These are phyloP conservation scores for Ariopsis seemanni DNA, from an alignment of 2,113 vertebrate species.

Conservation along the genomic window DNA sequence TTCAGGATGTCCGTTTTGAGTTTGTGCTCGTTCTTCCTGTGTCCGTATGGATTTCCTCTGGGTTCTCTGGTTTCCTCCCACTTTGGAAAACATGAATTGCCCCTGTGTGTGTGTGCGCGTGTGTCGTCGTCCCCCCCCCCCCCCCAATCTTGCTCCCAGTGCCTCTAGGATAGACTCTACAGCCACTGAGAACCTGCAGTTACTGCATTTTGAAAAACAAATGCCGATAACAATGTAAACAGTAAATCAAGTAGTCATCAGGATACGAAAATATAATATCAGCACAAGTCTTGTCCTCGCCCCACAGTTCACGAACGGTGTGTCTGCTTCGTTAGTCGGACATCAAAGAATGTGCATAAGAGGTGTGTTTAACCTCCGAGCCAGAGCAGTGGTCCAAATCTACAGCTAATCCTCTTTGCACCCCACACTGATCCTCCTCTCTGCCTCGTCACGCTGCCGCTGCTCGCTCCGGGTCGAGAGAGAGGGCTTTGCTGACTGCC, in stretches of 20 bases:
- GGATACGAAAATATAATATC: neutral
- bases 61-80: neutral
- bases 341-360: constrained; percentile 54
- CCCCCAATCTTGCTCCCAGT: neutral
- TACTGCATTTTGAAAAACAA: neutral
- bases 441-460: constrained; percentile 17
- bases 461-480: constrained; percentile 31
- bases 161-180: neutral
- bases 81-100: neutral
- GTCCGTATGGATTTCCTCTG: neutral
- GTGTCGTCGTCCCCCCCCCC: too few relatives aligned
- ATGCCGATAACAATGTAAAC: neutral
- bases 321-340: constrained; percentile 30
- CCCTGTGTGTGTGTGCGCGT: neutral
- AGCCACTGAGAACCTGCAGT: neutral
- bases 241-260: neutral
- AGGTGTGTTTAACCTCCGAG: constrained; percentile 43
- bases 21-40: neutral
- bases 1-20: neutral
- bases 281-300: constrained; percentile 25
- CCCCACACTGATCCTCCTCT: constrained; percentile 47
- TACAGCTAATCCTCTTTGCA: constrained; percentile 65
- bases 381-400: constrained; percentile 58
- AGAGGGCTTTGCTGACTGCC: constrained; percentile 25
- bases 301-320: neutral